Base-by-base conservation (phyloP, 2,797 vertebrate species). In the Poecilia wingei region DNA sequence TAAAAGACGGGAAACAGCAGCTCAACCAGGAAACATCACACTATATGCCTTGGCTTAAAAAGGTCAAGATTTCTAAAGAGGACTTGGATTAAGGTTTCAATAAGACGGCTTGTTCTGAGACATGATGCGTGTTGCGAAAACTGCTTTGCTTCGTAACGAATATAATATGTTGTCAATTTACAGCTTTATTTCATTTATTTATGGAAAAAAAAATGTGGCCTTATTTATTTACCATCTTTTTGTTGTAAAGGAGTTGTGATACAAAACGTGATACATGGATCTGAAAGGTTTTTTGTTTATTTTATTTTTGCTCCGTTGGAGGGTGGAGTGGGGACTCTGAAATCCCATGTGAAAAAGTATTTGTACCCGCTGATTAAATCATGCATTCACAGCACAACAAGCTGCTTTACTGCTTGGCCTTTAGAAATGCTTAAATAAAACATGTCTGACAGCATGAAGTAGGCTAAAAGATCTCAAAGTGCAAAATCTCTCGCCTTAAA, bases 61-160 rank as follows among this genome's bases (percentile, higher is more conserved):
- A 82, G 89, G 82, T 93, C 79, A 79, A 49, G 45, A 28, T 45
- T n/a, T 73, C 47, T 43, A 36, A 45, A 28, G 69, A 49, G 80
- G 83, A 46, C 76, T 18, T 14, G 71, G 81, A 84, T 76, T 78
- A 49, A 64, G 12, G 81, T 81, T 76, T 14, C 66, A 72, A 61
- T 39, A 71, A 70, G 70, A 74, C 53, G 59, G 77, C 79, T 49
- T 49, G 46, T 18, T 6, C 46, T 83, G 75, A 76, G 79, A 41
- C 80, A 85, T 70, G 25, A 46, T 55, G 33, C 8, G 36, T 49
- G 25, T 10, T 55, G 59, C 22, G 3, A 16, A 13, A 64, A 12
- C 18, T 33, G 31, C 31, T 22, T 12, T 36, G 59, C 7, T n/a
- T 46, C 4, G 13, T 46, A 16, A 46, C 46, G 46, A 14, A 39